These are phyloP conservation scores for Agrotis segetum DNA, from an alignment of 2,888 invertebrate genomes.

Conservation along the genomic window DNA sequence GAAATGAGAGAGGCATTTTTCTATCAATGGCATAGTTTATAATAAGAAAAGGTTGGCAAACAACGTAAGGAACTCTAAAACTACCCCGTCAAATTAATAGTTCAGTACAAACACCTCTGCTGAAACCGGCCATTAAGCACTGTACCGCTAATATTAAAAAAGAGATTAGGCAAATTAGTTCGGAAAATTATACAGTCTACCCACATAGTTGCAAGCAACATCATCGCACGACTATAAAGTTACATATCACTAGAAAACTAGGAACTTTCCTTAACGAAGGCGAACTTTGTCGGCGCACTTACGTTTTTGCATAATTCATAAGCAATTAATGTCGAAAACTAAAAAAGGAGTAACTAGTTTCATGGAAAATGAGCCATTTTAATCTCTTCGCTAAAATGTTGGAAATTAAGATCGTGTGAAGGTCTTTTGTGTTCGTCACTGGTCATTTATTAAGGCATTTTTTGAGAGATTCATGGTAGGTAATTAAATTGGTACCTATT, in stretches of 20 bases:
- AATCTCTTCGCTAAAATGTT: slow-evolving; percentile 16
- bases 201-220: slow-evolving; percentile 36
- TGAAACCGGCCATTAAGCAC: slow-evolving; percentile 4
- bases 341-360: slow-evolving; percentile 30
- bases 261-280: slow-evolving; percentile 67
- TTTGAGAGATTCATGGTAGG: neutral
- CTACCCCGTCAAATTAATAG: neutral
- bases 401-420: slow-evolving; percentile 6
- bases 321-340: slow-evolving; percentile 50
- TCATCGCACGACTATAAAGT: slow-evolving; percentile 47
- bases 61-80: neutral
- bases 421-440: neutral
- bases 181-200: slow-evolving; percentile 32
- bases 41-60: neutral
- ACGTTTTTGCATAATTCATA: slow-evolving; percentile 66
- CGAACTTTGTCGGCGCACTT: slow-evolving; percentile 60
- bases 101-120: neutral
- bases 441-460: neutral
- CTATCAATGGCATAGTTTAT: too few species aligned
- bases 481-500: too few species aligned
- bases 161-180: slow-evolving; percentile 46
- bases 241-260: slow-evolving; percentile 62
- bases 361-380: slow-evolving; percentile 19
- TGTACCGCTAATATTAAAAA: slow-evolving; percentile 27
- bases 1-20: too few species aligned